Conservation (phyloP, 2,797 vertebrate genomes). For the Acipenser oxyrinchus region DNA sequence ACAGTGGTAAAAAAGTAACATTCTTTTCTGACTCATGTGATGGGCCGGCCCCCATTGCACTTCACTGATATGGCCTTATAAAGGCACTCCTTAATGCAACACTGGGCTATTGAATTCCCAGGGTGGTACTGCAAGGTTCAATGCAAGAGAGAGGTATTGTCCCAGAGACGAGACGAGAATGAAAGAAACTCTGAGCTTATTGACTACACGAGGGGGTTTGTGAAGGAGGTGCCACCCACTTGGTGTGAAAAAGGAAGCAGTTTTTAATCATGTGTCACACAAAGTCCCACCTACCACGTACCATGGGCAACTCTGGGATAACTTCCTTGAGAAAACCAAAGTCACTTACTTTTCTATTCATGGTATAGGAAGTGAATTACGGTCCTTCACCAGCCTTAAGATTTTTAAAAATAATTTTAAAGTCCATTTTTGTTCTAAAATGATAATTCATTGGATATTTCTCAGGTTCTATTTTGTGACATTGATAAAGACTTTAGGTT, state of each 20-base stretch:
- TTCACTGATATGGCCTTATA: slow-evolving; percentile 1
- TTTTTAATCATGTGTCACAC: not conserved
- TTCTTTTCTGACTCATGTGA: not conserved
- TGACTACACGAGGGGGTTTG: slow-evolving; percentile 1
- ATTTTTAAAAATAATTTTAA: too few relatives aligned
- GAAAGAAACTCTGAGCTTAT: slow-evolving; percentile 3
- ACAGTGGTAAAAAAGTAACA: not conserved
- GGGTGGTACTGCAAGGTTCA: slow-evolving; percentile 1
- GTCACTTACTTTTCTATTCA: too few relatives aligned
- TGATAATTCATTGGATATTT: too few relatives aligned
- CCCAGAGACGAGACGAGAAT: not conserved
- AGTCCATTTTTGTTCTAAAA: too few relatives aligned
- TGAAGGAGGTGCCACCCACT: slow-evolving; percentile 6
- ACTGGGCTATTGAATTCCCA: not conserved
- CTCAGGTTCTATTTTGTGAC: too few relatives aligned
- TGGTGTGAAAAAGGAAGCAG: not conserved
- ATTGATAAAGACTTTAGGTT: too few relatives aligned
- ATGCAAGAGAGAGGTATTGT: not conserved
- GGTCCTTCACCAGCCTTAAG: too few relatives aligned
- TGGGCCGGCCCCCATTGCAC: not conserved
- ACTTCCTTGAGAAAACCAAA: not conserved
- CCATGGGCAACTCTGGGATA: not conserved
- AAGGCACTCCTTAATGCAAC: not conserved
- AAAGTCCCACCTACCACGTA: not conserved
- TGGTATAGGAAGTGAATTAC: too few relatives aligned